Evolutionary conservation across 2,113 vertebrate species (phyloP).

Genomic region (Eulacestoma nigropectus): DNA sequence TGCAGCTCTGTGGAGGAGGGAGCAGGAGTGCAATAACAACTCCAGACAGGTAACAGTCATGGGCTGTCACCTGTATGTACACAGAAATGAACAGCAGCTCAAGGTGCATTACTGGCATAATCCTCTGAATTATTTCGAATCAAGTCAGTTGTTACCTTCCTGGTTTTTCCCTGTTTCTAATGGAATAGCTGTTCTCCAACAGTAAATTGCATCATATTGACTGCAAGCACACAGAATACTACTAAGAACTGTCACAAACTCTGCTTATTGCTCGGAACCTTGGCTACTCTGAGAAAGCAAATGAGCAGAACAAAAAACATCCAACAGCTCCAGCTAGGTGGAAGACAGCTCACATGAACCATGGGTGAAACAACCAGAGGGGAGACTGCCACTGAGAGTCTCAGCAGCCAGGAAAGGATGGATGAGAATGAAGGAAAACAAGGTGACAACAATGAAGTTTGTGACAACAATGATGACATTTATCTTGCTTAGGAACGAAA

Average conservation of each 20-base stretch:
- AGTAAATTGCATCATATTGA: not conserved
- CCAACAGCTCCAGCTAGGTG: not conserved
- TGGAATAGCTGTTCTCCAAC: not conserved
- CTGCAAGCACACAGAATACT: not conserved
- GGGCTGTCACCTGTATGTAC: not conserved
- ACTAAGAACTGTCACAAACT: not conserved
- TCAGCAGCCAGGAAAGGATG: not conserved
- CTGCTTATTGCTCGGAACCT: not conserved
- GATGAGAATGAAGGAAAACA: not conserved
- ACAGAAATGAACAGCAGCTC: not conserved
- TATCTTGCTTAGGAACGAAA: not conserved
- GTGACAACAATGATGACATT: not conserved
- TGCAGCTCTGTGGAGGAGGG: not conserved
- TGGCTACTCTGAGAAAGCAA: not conserved
- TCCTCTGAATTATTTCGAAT: not conserved
- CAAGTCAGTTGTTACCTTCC: not conserved
- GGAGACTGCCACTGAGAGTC: not conserved
- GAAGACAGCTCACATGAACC: not conserved
- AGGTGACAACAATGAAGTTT: not conserved
- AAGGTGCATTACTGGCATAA: not conserved
- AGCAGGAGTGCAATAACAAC: not conserved
- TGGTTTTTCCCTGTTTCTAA: not conserved
- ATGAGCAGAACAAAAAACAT: not conserved
- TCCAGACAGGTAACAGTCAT: not conserved
- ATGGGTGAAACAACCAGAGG: not conserved